Base-by-base conservation (phyloP, 1,140 invertebrate species). In the Thaumetopoea pityocampa region DNA sequence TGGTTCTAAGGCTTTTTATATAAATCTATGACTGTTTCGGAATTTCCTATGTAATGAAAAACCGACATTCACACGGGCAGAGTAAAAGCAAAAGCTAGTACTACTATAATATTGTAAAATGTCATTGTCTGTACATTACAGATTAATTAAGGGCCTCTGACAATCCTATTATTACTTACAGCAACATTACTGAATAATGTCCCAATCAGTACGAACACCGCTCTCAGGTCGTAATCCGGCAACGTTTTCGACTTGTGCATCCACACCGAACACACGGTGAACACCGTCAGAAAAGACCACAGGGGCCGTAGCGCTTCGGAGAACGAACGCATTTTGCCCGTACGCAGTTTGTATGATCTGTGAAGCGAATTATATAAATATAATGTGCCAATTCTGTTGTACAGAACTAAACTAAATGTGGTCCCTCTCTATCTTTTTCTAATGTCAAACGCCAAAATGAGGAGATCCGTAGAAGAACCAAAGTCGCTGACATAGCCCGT, bases 181-280 rank as follows among this genome's bases (percentile, higher is more conserved):
- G 95, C 94, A 49, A 98, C 96, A 81, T 98, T 98, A 18, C 96
- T 97, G 76, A 98, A 98, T 29, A 98, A 90, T 11, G 94, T 97
- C 52, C 96, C 96, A 43, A 93, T 91, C 9, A 95, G 87, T 66
- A 96, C 90, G 76, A 92, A 96, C 49, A 98, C 89, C 8, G 91
- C 89, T 50, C 97, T 87, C 0, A 96, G 94, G 79, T 98, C 94
- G 23, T 79, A 85, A 32, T 94, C 89, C 14, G 98, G 81, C 43
- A 99, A 86, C 44, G 79, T 89, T 2, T 91, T 91, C 1, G 96
- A 97, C 32, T 88, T 81, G 4, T 88, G 70, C 4, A 93, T 90
- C 97, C 97, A 99, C 0, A 90, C 37, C 0, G 92, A 87, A 27
- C 92, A 91, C 5, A 96, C 83, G 2, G 85, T 41, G 67, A 97